Conservation (phyloP, 2,888 invertebrate genomes). For the Gortyna flavago region DNA sequence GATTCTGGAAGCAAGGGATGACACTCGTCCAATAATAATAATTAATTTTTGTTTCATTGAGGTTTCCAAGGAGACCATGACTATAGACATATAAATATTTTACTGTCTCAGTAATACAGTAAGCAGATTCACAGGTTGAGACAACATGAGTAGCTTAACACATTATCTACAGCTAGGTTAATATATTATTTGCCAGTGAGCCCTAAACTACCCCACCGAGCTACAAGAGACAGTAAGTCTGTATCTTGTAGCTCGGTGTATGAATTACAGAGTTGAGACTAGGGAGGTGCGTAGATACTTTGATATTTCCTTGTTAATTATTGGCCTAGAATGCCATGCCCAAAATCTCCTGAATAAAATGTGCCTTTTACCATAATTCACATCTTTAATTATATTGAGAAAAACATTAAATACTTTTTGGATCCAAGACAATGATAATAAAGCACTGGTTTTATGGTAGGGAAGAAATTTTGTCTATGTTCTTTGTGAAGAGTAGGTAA, state of each 20-base stretch:
- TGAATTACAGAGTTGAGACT: too few species aligned
- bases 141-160: too few species aligned
- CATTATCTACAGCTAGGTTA: too few species aligned
- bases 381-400: too few species aligned
- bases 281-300: not conserved
- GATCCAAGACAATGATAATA: conserved; percentile 4
- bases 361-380: not conserved
- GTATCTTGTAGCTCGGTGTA: too few species aligned
- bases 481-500: too few species aligned
- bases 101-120: not conserved
- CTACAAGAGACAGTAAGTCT: too few species aligned
- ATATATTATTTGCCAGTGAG: too few species aligned
- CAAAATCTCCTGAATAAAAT: not conserved
- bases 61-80: not conserved
- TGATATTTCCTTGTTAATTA: not conserved
- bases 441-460: not conserved
- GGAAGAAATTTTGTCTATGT: not conserved
- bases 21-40: not conserved
- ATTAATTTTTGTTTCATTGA: not conserved
- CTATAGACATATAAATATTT: not conserved
- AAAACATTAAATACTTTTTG: conserved; percentile 12
- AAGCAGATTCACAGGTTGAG: too few species aligned
- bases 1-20: not conserved
- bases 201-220: too few species aligned
- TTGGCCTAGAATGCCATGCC: not conserved